Percentiles rank a stretch among this genome's conserved stretches.
Conservation (phyloP, 1,140 invertebrate genomes). For the Tetragnatha versicolor region DNA sequence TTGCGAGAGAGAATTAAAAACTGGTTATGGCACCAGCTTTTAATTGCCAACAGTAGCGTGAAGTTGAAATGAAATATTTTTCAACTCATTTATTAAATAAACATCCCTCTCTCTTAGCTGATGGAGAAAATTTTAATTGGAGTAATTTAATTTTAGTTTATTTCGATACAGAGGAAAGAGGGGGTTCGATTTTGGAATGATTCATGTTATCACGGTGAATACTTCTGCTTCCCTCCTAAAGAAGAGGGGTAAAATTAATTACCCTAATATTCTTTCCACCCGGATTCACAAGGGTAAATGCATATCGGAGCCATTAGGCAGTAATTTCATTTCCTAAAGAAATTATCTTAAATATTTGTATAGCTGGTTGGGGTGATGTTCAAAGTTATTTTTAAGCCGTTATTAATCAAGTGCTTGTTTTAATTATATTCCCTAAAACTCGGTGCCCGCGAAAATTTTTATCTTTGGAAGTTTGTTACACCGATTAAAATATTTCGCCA, state of each 20-base stretch:
- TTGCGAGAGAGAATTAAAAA: conserved; percentile 10
- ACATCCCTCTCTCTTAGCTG: not conserved
- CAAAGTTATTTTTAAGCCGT: conserved; percentile 39
- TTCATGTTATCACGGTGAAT: conserved; percentile 21
- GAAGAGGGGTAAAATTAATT: conserved; percentile 37
- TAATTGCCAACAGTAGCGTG: conserved; percentile 29
- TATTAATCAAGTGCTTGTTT: conserved; percentile 42
- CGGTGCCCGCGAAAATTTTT: not conserved
- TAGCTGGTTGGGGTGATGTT: not conserved
- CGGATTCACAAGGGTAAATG: not conserved
- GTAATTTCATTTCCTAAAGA: conserved; percentile 35
- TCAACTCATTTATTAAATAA: conserved; percentile 49
- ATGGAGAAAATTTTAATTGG: conserved; percentile 44
- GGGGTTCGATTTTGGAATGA: conserved; percentile 34
- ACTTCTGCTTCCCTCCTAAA: not conserved
- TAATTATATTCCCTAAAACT: conserved; percentile 15
- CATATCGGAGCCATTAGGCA: conserved; percentile 31
- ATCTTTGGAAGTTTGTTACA: not conserved
- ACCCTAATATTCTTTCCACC: conserved; percentile 24
- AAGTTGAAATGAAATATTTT: not conserved
- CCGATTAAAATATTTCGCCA: no score
- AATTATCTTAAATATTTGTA: conserved; percentile 52
- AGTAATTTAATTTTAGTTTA: conserved; percentile 53
- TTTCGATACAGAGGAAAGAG: not conserved
- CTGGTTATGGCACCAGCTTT: conserved; percentile 20